These are phyloP conservation scores for Parnassius mnemosyne DNA, from an alignment of 2,888 invertebrate genomes.

Conservation along the genomic window DNA sequence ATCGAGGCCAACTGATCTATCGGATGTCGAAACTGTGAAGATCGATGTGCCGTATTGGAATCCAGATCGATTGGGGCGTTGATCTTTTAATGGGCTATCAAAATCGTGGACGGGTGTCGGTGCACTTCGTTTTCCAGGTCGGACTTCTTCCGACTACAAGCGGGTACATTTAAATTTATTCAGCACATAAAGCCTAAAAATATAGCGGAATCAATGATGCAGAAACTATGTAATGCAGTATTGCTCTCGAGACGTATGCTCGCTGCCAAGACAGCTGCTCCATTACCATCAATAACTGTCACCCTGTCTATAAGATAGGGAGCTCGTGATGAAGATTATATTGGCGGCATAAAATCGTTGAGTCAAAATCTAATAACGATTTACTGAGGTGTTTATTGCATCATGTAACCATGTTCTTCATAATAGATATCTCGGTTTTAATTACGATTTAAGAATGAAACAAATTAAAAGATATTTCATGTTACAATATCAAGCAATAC, in stretches of 20 bases:
- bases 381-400: background rate
- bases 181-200: slow-evolving; percentile 43
- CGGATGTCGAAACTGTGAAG: slow-evolving; percentile 16
- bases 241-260: slow-evolving; percentile 44
- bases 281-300: slow-evolving; percentile 53
- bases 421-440: too few species aligned
- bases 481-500: too few species aligned
- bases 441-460: too few species aligned
- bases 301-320: slow-evolving; percentile 39
- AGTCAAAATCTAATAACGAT: background rate
- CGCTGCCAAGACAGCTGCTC: slow-evolving; percentile 43
- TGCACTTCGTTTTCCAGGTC: slow-evolving; percentile 7
- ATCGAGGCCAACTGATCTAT: slow-evolving; percentile 4
- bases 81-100: slow-evolving; percentile 15
- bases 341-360: slow-evolving; percentile 10
- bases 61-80: slow-evolving; percentile 19
- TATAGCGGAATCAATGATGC: slow-evolving; percentile 61
- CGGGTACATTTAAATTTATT: slow-evolving; percentile 18
- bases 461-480: too few species aligned
- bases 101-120: background rate
- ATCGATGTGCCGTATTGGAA: slow-evolving; percentile 20
- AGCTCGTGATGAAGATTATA: slow-evolving; percentile 29
- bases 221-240: slow-evolving; percentile 40
- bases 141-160: slow-evolving; percentile 9
- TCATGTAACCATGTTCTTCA: too few species aligned